These are phyloP conservation scores for Scaptomyza flava DNA, from an alignment of 2,888 invertebrate genomes.

Conservation along the genomic window DNA sequence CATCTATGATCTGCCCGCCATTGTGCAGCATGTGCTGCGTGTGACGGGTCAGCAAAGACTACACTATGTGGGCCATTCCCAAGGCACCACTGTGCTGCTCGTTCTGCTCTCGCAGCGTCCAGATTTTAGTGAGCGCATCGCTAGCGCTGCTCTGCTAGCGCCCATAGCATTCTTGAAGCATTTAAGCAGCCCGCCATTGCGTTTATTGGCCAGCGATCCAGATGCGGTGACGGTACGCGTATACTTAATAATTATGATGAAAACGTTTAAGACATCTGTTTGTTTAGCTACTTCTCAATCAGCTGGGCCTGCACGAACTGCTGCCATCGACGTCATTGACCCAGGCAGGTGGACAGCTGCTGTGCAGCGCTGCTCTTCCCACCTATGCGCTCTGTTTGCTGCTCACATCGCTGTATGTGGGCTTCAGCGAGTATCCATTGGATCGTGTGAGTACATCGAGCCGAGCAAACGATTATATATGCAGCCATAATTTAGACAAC, in stretches of 20 bases:
- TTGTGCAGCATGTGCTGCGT: constrained; percentile 76
- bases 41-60: constrained; percentile 69
- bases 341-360: constrained; percentile 81
- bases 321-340: constrained; percentile 80
- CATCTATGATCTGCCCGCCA: constrained; percentile 77
- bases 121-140: constrained; percentile 75
- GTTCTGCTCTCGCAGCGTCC: constrained; percentile 80
- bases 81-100: constrained; percentile 80
- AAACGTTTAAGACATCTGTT: background rate
- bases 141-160: constrained; percentile 73
- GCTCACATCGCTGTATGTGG: constrained; percentile 80
- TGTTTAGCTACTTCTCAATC: constrained; percentile 79
- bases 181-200: constrained; percentile 75
- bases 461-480: constrained; percentile 47
- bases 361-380: constrained; percentile 77
- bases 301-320: constrained; percentile 81
- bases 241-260: constrained; percentile 31
- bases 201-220: constrained; percentile 68
- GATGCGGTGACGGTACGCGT: constrained; percentile 72
- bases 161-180: constrained; percentile 78
- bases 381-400: constrained; percentile 80
- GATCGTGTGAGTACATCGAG: constrained; percentile 83
- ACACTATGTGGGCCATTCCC: constrained; percentile 82
- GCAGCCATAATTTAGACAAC: constrained; percentile 74
- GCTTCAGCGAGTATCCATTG: constrained; percentile 82